Base-by-base conservation (phyloP, 2,888 invertebrate species). In the Junonia oenone region DNA sequence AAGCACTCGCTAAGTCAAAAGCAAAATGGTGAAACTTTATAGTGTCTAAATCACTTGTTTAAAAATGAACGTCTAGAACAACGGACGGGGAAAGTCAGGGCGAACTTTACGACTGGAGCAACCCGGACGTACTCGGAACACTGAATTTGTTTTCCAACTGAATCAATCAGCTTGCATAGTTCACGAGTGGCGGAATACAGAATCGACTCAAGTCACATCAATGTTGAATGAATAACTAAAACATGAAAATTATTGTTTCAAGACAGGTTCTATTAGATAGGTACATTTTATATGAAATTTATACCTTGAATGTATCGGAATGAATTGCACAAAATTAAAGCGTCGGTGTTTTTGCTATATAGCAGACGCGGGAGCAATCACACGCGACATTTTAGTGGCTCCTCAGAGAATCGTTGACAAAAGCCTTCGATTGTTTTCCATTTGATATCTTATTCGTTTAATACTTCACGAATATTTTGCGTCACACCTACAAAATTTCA, bases 21-120 rank as follows among this genome's bases (percentile, higher is more conserved):
- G 59, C 60, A 58, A 60, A 63, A 68, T 63, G 69, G 65, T 61
- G 63, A 68, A 75, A 75, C 69, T 71, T 72, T 72, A 69, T 72
- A 71, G 73, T 72, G 69, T 70, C 76, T 80, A 79, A 78, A 79
- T 83, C 73, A 75, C 73, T 75, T 74, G 76, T 79, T 83, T 80
- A 81, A 82, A 81, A 83, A 83, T 80, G 74, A 73, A 81, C 71
- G 68, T 64, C 63, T 64, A 66, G 63, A 76, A 68, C 79, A 78
- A 76, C 73, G 72, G 73, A 72, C 73, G 73, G 64, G 68, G 73
- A 63, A 74, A 76, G 74, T 75, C 72, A 72, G 69, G 66, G 67
- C 67, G 63, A 82, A 83, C 71, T 83, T 83, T 81, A 79, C 74
- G 75, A 76, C 74, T 76, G 72, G 69, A 78, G 71, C 74, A 69